Evolutionary conservation across 2,113 vertebrate species (phyloP), one percentile per base, ranked within the genome.

Genomic region (Martes martes): DNA sequence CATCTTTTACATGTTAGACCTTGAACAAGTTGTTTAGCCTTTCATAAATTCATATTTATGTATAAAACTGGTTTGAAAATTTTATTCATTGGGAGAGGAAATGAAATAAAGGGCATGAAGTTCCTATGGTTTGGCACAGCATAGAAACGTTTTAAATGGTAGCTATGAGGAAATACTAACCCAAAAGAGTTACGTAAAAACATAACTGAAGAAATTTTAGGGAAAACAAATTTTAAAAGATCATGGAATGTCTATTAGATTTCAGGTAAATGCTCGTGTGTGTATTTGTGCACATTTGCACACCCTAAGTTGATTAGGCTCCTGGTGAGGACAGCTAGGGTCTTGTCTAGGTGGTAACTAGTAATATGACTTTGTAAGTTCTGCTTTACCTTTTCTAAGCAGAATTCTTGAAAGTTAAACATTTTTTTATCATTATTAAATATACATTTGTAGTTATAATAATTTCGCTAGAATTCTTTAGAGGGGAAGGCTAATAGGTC

Each of bases 351-450:
- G 45, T 39, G 39, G 52, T 55, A 86, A 26, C 4, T 50, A 57
- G 42, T 33, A 69, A 6, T 21, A 13, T n/a, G 16, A 31, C 47
- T 86, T 67, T 69, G 52, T 10, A n/a, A 69, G n/a, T 76, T 7
- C 42, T 83, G 21, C 11, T 79, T 90, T 87, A 87, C 47, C 10
- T 26, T 65, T 42, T 91, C 69, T 61, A 76, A 93, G 55, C 24
- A 86, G 52, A 11, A 88, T 93, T 9, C 15, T 85, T 55, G 0
- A 67, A 85, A 63, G 14, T 91, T 50, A 55, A 57, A 50, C 74
- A 16, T 31, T 61, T 94, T 61, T 94, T 69, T 78, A 36, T 88
- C 26, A 81, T 65, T 94, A 80, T 73, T 67, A 97, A 93, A 82
- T 82, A 92, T 36, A 96, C 33, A 96, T 3, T 11, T 63, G 24